Percentiles rank a stretch among this genome's conserved stretches.
These are phyloP conservation scores for Spisula subtruncata DNA, from an alignment of 2,888 invertebrate genomes.

Conservation along the genomic window DNA sequence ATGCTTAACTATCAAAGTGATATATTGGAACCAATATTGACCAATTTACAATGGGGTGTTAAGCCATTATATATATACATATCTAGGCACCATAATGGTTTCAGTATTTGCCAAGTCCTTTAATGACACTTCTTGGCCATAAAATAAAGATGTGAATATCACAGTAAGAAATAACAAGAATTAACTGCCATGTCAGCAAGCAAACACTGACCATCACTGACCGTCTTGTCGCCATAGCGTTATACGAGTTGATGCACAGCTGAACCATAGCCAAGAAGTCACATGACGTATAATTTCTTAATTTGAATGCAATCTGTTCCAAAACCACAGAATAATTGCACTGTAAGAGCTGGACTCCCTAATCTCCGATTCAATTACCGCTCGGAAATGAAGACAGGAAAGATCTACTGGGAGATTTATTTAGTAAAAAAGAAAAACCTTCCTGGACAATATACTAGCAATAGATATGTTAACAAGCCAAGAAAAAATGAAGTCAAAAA, in stretches of 20 bases:
- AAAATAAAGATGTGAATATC: background rate
- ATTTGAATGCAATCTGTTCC: background rate
- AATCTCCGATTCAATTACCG: conserved; percentile 17
- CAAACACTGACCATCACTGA: too few relatives aligned
- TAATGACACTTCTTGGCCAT: too few relatives aligned
- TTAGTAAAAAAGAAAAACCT: background rate
- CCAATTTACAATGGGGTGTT: too few relatives aligned
- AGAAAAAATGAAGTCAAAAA: too few relatives aligned
- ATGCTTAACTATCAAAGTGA: too few relatives aligned
- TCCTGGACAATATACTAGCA: background rate
- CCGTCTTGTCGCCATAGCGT: background rate
- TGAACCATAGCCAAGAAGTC: background rate
- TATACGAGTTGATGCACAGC: background rate
- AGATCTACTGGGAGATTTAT: background rate
- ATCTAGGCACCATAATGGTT: too few relatives aligned
- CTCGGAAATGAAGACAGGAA: background rate
- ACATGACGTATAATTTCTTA: conserved; percentile 2
- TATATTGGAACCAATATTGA: too few relatives aligned
- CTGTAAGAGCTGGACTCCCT: background rate
- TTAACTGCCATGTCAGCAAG: background rate
- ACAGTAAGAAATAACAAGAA: background rate
- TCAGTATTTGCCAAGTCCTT: too few relatives aligned
- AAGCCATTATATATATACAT: too few relatives aligned
- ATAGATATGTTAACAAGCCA: background rate
- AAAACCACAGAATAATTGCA: background rate